phyloP scores from a whole-genome alignment of 2,797 vertebrate genomes.

The Galaxias olidus region DNA sequence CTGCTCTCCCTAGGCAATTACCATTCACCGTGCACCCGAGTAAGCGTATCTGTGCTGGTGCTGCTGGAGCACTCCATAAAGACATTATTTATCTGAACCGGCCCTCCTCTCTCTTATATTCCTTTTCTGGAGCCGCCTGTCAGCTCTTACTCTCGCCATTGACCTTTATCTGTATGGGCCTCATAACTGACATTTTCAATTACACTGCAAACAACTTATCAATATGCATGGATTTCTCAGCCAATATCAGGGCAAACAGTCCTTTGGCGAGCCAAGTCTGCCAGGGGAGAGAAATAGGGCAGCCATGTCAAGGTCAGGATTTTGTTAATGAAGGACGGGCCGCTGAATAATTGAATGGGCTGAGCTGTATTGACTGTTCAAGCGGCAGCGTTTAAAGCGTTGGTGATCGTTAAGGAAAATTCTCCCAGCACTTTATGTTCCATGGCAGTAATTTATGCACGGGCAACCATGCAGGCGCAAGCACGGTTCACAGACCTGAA shows the following conservation, averaged over 20 bases:
- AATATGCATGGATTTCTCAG: conserved; percentile 91
- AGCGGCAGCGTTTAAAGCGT: conserved; percentile 80
- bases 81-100: conserved; percentile 23
- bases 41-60: neutral
- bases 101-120: conserved; percentile 19
- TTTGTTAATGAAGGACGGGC: conserved; percentile 84
- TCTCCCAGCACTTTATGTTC: conserved; percentile 80
- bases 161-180: conserved; percentile 85
- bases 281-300: conserved; percentile 76
- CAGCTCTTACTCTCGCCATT: conserved; percentile 77
- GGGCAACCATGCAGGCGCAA: conserved; percentile 72
- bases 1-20: conserved; percentile 7
- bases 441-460: conserved; percentile 81
- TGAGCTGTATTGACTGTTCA: conserved; percentile 77
- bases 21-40: conserved; percentile 12
- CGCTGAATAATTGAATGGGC: conserved; percentile 81
- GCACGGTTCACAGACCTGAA: conserved; percentile 75
- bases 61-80: conserved; percentile 17
- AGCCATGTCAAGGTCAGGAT: conserved; percentile 87
- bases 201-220: conserved; percentile 92
- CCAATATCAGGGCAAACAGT: conserved; percentile 79
- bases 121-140: conserved; percentile 56
- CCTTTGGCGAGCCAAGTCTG: conserved; percentile 73
- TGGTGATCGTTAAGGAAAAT: conserved; percentile 81
- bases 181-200: conserved; percentile 96